Conservation (phyloP, 2,113 vertebrate species). For the Pelusios castaneus region DNA sequence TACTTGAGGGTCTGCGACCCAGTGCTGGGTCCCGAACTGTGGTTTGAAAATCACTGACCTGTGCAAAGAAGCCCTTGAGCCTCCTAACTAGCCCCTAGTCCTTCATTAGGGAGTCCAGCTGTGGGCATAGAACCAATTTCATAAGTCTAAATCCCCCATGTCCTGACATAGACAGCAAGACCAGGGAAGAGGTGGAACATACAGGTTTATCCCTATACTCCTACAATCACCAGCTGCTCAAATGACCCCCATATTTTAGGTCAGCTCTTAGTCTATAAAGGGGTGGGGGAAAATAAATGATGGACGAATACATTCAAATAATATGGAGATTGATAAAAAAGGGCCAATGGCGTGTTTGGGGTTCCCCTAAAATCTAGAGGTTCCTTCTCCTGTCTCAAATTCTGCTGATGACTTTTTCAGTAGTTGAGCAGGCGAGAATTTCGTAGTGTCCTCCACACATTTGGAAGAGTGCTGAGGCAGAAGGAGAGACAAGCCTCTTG, state of each 20-base stretch:
- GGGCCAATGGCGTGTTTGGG: neutral
- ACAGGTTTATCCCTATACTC: neutral
- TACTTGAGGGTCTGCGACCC: too few species aligned
- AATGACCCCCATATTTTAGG: neutral
- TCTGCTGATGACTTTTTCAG: neutral
- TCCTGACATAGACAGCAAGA: too few species aligned
- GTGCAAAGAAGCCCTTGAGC: neutral
- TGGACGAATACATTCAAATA: neutral
- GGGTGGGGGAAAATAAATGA: neutral
- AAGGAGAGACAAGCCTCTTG: neutral
- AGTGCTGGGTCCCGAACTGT: too few species aligned
- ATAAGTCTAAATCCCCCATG: too few species aligned
- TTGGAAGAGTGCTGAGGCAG: neutral
- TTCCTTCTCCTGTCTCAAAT: neutral
- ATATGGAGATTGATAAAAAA: neutral
- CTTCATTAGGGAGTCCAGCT: neutral
- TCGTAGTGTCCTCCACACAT: neutral
- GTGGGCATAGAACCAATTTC: neutral
- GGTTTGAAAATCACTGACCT: too few species aligned
- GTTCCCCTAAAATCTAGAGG: neutral
- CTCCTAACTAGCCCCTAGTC: neutral
- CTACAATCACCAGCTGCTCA: fast-evolving
- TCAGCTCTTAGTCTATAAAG: neutral
- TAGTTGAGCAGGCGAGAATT: neutral
- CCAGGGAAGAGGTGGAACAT: neutral